Conservation (phyloP, 2,113 vertebrate genomes). For the Chloropsis hardwickii region DNA sequence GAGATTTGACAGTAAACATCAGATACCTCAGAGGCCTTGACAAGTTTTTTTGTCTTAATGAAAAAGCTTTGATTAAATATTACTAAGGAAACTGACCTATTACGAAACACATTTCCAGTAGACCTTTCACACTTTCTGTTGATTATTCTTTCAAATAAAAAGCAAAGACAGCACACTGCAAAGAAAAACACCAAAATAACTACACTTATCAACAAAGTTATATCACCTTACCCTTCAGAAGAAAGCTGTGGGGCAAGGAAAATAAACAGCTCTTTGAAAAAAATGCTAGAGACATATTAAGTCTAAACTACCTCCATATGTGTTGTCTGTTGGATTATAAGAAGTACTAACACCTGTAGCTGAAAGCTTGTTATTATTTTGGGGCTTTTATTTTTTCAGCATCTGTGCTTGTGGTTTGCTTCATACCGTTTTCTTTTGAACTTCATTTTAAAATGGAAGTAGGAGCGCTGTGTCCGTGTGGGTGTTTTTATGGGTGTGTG, state of each 20-base stretch:
- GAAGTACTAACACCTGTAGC: background rate
- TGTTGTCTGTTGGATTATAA: background rate
- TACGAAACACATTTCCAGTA: background rate
- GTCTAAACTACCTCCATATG: background rate
- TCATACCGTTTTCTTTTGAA: background rate
- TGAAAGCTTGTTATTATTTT: background rate
- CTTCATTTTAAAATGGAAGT: background rate
- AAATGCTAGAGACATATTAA: background rate
- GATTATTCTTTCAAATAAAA: background rate
- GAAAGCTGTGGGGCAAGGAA: fast-evolving
- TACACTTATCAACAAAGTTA: background rate
- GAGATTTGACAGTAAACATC: background rate
- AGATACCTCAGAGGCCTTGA: background rate
- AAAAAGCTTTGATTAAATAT: background rate
- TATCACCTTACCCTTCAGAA: background rate
- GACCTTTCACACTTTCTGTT: background rate
- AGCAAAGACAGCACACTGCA: background rate
- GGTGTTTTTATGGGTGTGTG: background rate
- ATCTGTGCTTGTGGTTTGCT: background rate
- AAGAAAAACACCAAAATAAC: background rate
- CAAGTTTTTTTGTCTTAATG: background rate
- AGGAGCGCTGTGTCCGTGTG: fast-evolving
- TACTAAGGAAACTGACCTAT: background rate
- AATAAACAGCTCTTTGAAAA: background rate
- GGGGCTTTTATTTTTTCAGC: background rate